These are phyloP conservation scores for Dendrolimus punctatus DNA, from an alignment of 1,140 invertebrate genomes.

Conservation along the genomic window DNA sequence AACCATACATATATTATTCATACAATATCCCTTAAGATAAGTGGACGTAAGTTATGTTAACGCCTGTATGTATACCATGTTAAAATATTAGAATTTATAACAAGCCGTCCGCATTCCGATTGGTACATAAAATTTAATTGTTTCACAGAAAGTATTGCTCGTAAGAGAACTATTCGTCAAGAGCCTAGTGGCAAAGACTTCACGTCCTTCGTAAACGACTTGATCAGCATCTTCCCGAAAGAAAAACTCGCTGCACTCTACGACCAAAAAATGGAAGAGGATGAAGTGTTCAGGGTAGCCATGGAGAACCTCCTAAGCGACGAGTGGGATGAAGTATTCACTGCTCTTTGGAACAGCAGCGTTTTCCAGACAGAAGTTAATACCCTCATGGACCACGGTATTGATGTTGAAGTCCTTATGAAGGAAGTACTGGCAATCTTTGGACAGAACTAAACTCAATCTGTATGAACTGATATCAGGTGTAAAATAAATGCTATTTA, in stretches of 20 bases:
- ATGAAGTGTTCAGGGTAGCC: constrained; percentile 41
- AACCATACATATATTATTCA: too few species aligned
- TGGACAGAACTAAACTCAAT: constrained; percentile 23
- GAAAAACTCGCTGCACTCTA: constrained; percentile 42
- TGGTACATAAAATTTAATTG: constrained; percentile 3
- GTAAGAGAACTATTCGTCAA: constrained; percentile 21
- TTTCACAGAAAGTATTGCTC: constrained; percentile 22
- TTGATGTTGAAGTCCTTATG: constrained; percentile 31
- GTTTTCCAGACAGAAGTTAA: constrained; percentile 40
- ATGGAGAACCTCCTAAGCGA: constrained; percentile 46
- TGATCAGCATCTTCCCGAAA: constrained; percentile 38
- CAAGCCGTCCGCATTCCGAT: neutral
- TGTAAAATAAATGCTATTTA: neutral
- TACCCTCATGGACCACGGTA: constrained; percentile 35
- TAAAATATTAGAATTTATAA: too few species aligned
- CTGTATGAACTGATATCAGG: too few species aligned
- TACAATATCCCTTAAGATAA: too few species aligned
- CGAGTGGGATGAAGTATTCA: constrained; percentile 35
- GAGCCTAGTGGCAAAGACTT: constrained; percentile 35
- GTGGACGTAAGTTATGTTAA: too few species aligned
- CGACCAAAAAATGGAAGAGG: constrained; percentile 43
- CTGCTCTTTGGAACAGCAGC: constrained; percentile 39
- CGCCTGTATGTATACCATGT: too few species aligned
- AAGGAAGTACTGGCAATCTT: constrained; percentile 41
- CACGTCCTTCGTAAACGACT: constrained; percentile 35